These are phyloP conservation scores for Dolichoris vasculosae DNA, from an alignment of 1,140 invertebrate species.

Conservation along the genomic window DNA sequence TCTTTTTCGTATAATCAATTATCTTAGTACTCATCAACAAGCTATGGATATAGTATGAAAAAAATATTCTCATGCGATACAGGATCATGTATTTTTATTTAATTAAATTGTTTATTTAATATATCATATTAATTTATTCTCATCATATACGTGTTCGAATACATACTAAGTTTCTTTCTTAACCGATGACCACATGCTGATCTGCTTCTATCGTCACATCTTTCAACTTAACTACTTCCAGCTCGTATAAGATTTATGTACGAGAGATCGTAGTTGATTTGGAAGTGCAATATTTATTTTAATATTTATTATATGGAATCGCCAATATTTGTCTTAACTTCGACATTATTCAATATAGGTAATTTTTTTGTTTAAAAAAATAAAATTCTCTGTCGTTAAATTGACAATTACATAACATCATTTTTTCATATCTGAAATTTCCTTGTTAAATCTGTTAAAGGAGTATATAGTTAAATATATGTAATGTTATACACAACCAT, in stretches of 20 bases:
- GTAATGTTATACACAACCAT: no score
- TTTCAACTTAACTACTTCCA: neutral
- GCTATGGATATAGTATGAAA: neutral
- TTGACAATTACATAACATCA: no score
- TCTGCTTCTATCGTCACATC: neutral
- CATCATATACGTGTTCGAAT: neutral
- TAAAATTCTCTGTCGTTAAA: no score
- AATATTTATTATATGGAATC: neutral
- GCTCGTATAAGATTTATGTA: neutral
- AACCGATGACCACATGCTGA: constrained; percentile 8
- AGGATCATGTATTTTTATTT: neutral
- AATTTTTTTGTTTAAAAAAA: no score
- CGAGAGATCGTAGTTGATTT: neutral
- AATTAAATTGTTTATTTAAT: neutral
- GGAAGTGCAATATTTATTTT: neutral
- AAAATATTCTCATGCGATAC: no score
- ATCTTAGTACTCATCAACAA: neutral
- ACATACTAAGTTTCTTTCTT: neutral
- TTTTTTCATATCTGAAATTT: no score
- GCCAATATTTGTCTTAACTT: neutral
- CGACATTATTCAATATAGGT: no score
- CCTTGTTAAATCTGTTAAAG: no score
- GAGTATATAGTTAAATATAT: no score
- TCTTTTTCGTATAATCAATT: neutral
- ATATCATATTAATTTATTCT: no score